Base-by-base conservation (phyloP, 2,888 invertebrate genomes). In the Lithophane socia region DNA sequence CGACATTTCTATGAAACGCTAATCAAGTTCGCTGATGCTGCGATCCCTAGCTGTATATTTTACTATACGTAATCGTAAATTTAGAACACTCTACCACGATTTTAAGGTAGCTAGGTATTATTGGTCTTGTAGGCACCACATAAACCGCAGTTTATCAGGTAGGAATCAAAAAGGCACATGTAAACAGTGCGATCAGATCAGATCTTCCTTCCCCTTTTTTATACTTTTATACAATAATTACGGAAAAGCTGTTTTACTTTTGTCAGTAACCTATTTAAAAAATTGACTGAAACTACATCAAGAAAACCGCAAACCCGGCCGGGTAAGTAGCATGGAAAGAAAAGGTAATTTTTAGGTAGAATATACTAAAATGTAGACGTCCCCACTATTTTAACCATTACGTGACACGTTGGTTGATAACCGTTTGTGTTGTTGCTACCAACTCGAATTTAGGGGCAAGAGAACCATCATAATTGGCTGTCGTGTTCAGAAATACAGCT, bases 1-100 rank as follows among this genome's bases (percentile, higher is more conserved):
- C 65, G 75, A 77, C 68, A 77, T 75, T 86, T 84, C 73, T 75
- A 63, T 80, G 76, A 86, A 81, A 72, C 54, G 42, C 42, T 54
- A 75, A 69, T 21, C 70, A 79, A 77, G 71, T 76, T 83, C 71
- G 63, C 5, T 61, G 65, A 75, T 67, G 49, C 65, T 52, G 37
- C n/a, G 29, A 42, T 74, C 13, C 18, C 18, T 18, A 63, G 54
- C 21, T 12, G 8, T 24, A 16, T 29, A 72, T 49, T 21, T 79
- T 3, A 52, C 24, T 21, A 8, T 12, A 24, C 2, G 9, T 12
- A 21, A 44, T 71, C 3, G 9, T 58, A 49, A 21, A 64, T 72
- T 72, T 9, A 1, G 29, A 44, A 58, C 12, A 13, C 2, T 68
- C 44, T 79, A 63, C 61, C 9, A 44, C 3, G 3, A 74, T 21